Evolutionary conservation across 2,113 vertebrate species (phyloP), one percentile per base, ranked within the genome.

Genomic region (Labeo rohita): DNA sequence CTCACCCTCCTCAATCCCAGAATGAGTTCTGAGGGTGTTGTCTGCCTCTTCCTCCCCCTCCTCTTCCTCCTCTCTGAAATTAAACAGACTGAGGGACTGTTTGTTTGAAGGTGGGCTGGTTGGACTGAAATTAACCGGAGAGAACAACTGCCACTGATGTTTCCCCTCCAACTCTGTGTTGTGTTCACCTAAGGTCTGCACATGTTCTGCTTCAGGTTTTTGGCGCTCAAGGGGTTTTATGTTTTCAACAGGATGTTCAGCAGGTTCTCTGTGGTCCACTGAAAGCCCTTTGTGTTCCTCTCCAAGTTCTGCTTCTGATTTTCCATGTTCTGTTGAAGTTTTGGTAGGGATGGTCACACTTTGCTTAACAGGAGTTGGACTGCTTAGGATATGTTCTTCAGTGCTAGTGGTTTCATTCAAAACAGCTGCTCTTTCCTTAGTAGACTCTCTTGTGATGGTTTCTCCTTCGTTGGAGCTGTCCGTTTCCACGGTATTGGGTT

Each of bases 1-100:
- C 97, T 97, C 93, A 97, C 98, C 96, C 92, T 92, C 91, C 47
- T 92, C 82, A 7, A 86, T 90, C 77, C 89, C 92, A 93, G 88
- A 88, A 89, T 45, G 87, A 86, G 45, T 91, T 77, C 0, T 94
- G 90, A 83, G 85, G 0, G 10, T 65, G 80, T 90, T 82, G 15
- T 56, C 83, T 85, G 93, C 92, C 15, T 90, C 84, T 0, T 93
- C 92, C 39, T 95, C 94, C 39, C 5, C 39, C 84, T 92, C 76
- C 16, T 85, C 80, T 52, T 39, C 39, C 84, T 92, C 76, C 16
- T 85, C 80, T 52, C 47, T 79, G 87, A 90, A 89, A 7, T 80
- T 91, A 63, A 92, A 86, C 28, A 91, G 85, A 0, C 85, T 91
- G 66, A 93, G 92, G 0, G 84, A 92, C 75, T 92, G 93, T 84